Base-by-base conservation (phyloP, 2,888 invertebrate genomes). In the Metallyticus violacea region DNA sequence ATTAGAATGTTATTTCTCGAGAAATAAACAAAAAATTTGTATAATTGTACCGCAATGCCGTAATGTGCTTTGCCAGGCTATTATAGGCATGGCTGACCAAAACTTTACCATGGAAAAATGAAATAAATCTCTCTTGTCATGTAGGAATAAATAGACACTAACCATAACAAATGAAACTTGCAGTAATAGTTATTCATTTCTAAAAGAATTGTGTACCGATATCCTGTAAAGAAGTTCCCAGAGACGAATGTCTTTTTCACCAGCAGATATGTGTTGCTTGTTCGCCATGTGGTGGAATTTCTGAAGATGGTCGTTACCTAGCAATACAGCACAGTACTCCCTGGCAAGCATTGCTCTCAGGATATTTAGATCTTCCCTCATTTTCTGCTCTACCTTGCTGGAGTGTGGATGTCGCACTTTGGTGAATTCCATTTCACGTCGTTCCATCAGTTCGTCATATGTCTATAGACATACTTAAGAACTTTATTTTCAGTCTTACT, bases 191-290 rank as follows among this genome's bases (percentile, higher is more conserved):
- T n/a, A n/a, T n/a, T n/a, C n/a, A n/a, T n/a, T n/a, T n/a, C n/a
- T n/a, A n/a, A n/a, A n/a, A n/a, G n/a, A n/a, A n/a, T n/a, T n/a
- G 26, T 22, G 0, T 81, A 81, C 81, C 81, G 40, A 81, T 7
- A 95, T 92, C 86, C 93, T 92, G 81, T 94, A 91, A 26, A 95
- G 90, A 7, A 93, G 93, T 90, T 95, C 95, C 89, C 93, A 93
- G 86, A 94, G 91, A 88, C 94, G 91, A 29, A 94, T 92, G 90
- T 95, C 95, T 90, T 94, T 94, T 89, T 95, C 94, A n/a, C 94
- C 93, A 87, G 94, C 91, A 0, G 95, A 95, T 84, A 91, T 91
- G 79, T 93, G 92, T 89, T 93, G 93, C 89, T 93, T 93, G 87
- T 92, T 91, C n/a, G 92, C 91, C 93, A 94, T 93, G 89, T 95